Evolutionary conservation across 2,113 vertebrate genomes (phyloP).

Genomic region (Murina feae): DNA sequence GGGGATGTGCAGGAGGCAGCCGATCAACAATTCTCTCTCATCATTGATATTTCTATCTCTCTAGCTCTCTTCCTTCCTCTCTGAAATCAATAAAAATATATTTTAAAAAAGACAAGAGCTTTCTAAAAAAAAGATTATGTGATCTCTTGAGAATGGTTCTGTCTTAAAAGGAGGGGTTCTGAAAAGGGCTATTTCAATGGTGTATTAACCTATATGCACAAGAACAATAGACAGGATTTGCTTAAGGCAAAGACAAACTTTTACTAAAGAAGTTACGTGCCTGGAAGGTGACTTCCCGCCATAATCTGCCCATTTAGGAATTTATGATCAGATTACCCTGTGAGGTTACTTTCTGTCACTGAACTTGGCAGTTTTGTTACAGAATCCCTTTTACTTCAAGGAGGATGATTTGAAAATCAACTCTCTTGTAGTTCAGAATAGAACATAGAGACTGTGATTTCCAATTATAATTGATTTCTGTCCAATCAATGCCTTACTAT

Average conservation of each 20-base stretch:
- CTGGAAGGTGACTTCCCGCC: not conserved
- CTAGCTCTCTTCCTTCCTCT: no score
- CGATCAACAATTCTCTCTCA: no score
- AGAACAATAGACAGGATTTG: not conserved
- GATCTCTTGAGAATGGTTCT: not conserved
- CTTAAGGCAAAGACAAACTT: not conserved
- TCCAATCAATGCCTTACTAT: not conserved
- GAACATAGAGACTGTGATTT: not conserved
- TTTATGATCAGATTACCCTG: not conserved
- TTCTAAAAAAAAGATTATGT: not conserved
- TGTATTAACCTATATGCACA: not conserved
- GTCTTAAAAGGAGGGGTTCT: not conserved
- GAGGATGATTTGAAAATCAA: not conserved
- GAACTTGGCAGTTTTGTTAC: not conserved
- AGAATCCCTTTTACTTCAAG: fast-evolving
- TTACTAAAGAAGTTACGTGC: not conserved
- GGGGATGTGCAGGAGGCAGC: no score
- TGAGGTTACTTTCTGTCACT: not conserved
- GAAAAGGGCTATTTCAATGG: not conserved
- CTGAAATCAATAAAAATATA: no score
- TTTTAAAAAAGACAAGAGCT: no score
- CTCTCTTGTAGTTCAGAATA: not conserved
- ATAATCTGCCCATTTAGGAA: not conserved
- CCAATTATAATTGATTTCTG: not conserved
- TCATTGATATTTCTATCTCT: no score